Evolutionary conservation across 2,113 vertebrate species (phyloP).

Genomic region (Ornithorhynchus anatinus): DNA sequence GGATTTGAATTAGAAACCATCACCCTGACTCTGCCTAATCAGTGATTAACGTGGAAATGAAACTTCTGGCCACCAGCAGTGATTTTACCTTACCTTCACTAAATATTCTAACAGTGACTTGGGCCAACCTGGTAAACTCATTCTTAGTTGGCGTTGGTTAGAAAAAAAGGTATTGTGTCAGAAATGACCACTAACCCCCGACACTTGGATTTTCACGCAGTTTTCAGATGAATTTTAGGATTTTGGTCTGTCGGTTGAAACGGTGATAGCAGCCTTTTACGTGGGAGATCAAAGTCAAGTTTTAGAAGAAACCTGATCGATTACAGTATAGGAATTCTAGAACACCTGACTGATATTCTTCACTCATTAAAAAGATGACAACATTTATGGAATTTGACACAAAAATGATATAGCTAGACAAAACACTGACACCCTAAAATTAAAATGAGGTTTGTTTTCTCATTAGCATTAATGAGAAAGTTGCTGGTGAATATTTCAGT

Average conservation of each 20-base stretch:
- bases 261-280: background rate
- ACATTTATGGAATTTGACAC: background rate
- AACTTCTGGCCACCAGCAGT: background rate
- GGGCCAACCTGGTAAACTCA: background rate
- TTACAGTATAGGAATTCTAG: conserved; percentile 39
- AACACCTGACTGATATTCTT: conserved; percentile 36
- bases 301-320: conserved; percentile 55
- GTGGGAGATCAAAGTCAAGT: conserved; percentile 65
- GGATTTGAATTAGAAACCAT: background rate
- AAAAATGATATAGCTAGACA: background rate
- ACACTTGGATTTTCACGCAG: background rate
- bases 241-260: background rate
- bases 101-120: background rate
- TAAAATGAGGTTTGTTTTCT: background rate
- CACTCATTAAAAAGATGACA: conserved; percentile 19
- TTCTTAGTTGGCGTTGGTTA: background rate
- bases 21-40: background rate
- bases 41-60: background rate
- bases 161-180: background rate
- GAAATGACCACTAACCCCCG: background rate
- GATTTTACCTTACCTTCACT: background rate
- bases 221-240: background rate
- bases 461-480: background rate
- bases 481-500: background rate
- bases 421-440: background rate